A percentile compares a stretch with the other conserved stretches of the same genome.
Evolutionary conservation across 2,888 invertebrate species (phyloP).

Genomic region (Protodeltote pygarga): DNA sequence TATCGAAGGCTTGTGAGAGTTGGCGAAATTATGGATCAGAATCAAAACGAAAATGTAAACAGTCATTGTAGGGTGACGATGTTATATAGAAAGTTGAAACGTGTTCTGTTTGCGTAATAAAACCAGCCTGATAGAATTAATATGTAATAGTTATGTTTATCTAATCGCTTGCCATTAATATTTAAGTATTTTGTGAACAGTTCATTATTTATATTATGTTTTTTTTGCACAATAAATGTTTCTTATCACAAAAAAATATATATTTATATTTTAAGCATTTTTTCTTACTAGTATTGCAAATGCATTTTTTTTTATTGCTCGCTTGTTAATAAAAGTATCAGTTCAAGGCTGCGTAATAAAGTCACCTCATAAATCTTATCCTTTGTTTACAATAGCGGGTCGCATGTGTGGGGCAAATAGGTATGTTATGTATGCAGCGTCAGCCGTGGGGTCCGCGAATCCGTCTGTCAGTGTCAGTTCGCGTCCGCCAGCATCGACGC

Average conservation of each 20-base stretch:
- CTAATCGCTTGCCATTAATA: no score
- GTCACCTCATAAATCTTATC: conserved; percentile 34
- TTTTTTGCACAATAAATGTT: no score
- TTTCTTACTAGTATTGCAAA: conserved; percentile 10
- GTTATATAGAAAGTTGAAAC: conserved; percentile 8
- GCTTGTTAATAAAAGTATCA: conserved; percentile 21
- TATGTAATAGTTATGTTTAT: not conserved
- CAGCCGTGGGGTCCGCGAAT: conserved; percentile 27
- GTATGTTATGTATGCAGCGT: conserved; percentile 15
- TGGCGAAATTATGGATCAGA: conserved; percentile 47
- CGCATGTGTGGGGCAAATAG: conserved; percentile 31
- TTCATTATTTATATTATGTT: no score
- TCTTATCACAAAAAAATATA: no score
- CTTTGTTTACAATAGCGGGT: conserved; percentile 49
- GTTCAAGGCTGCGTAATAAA: conserved; percentile 24
- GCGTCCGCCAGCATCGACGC: conserved; percentile 51
- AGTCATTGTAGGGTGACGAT: conserved; percentile 54
- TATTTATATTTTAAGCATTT: not conserved
- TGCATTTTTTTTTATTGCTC: conserved; percentile 31
- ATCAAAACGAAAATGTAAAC: conserved; percentile 5
- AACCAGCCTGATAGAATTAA: no score
- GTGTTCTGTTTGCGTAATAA: not conserved
- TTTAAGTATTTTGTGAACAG: no score
- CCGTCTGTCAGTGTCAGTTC: conserved; percentile 56
- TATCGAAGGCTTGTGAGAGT: conserved; percentile 68